phyloP scores from a whole-genome alignment of 2,113 vertebrate species.

The Myrmecophaga tridactyla region DNA sequence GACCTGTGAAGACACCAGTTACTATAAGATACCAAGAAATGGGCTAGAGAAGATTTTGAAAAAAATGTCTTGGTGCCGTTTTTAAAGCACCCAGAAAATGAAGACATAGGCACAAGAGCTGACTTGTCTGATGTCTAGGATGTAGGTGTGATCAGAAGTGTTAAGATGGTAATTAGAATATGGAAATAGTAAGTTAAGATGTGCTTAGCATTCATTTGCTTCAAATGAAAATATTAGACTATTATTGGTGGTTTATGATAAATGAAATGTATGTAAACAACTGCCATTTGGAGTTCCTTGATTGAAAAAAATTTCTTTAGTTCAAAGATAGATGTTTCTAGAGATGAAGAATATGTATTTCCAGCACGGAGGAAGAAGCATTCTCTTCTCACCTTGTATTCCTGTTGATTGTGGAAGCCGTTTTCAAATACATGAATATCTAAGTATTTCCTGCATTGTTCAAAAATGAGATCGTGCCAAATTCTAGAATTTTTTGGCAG shows the following conservation, averaged over 20 bases:
- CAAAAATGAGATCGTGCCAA: background rate
- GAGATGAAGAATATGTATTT: background rate
- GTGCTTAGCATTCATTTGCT: background rate
- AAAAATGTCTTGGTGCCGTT: background rate
- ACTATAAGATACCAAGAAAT: background rate
- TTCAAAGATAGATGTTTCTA: background rate
- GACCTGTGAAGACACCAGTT: background rate
- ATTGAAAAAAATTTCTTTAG: background rate
- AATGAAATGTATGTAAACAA: background rate
- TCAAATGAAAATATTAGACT: background rate
- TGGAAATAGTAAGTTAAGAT: background rate
- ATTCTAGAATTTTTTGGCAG: background rate
- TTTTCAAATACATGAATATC: fast-evolving
- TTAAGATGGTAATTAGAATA: constrained; percentile 13
- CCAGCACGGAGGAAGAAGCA: fast-evolving
- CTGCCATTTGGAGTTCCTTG: background rate
- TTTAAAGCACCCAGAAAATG: background rate
- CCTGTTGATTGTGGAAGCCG: background rate
- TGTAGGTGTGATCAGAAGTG: background rate
- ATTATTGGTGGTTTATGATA: background rate
- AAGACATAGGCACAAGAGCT: background rate
- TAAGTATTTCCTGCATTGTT: background rate
- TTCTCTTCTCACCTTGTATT: fast-evolving
- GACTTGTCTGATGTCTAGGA: background rate
- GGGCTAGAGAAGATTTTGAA: background rate